A percentile compares a stretch with the other conserved stretches of the same genome.
These are phyloP conservation scores for Hoplodrina ambigua DNA, from an alignment of 2,888 invertebrate genomes.

Conservation along the genomic window DNA sequence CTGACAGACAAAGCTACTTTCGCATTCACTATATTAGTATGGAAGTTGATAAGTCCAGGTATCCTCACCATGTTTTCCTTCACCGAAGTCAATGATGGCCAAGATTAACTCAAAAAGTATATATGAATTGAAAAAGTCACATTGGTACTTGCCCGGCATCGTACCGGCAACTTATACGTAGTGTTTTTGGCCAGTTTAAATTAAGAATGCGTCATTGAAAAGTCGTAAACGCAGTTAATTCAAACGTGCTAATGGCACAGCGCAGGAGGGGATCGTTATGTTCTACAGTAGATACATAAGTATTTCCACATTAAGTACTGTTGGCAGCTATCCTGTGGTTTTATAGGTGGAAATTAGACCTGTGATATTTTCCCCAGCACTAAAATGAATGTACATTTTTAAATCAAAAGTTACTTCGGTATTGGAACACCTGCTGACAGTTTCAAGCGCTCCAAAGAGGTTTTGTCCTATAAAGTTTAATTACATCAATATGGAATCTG, in stretches of 20 bases:
- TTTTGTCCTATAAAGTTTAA: slow-evolving; percentile 5
- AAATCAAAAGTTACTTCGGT: background rate
- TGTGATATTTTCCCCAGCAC: background rate
- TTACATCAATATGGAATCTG: slow-evolving; percentile 1
- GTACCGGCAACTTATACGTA: background rate
- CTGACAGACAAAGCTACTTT: too few relatives aligned
- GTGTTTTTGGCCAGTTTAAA: slow-evolving; percentile 15
- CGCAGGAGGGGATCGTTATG: slow-evolving; percentile 4
- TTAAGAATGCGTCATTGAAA: background rate
- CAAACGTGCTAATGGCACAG: slow-evolving; percentile 23
- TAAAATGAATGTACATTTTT: background rate
- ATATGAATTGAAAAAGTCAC: too few relatives aligned
- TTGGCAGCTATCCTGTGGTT: slow-evolving; percentile 31
- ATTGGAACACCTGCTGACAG: background rate
- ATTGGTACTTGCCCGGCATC: too few relatives aligned
- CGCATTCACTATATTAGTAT: too few relatives aligned
- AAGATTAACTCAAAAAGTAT: too few relatives aligned
- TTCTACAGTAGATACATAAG: background rate
- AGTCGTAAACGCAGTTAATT: background rate
- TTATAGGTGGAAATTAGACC: slow-evolving; percentile 17
- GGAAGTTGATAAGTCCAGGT: too few relatives aligned
- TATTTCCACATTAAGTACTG: background rate
- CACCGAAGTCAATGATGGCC: too few relatives aligned
- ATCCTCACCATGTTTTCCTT: too few relatives aligned
- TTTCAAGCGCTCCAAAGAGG: background rate